Base-by-base conservation (phyloP, 1,140 invertebrate species). In the Idris sp. region DNA sequence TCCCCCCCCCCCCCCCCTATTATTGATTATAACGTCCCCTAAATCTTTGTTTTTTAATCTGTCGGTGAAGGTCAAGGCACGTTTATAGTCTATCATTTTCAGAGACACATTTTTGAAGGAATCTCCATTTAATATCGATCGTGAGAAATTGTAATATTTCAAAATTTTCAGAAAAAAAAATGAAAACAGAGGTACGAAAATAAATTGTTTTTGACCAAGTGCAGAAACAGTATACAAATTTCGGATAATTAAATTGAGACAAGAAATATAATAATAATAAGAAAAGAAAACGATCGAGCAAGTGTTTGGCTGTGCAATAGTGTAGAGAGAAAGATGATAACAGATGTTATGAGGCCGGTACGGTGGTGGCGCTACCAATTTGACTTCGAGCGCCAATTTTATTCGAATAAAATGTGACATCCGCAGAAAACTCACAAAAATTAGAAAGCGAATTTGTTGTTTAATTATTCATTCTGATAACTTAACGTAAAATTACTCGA, bases 221-320 rank as follows among this genome's bases (percentile, higher is more conserved):
- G 2, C 4, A 31, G n/a, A 26, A 31, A 19, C 2, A 11, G 30
- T 26, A 40, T 11, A 33, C 1, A 18, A 38, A 51, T 44, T 41
- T 35, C n/a, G 11, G 31, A 31, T 18, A 15, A 49, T 19, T 26
- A 51, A 72, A 49, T 51, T 11, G 25, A 1, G 33, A 64, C n/a
- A n/a, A n/a, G n/a, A n/a, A n/a, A n/a, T n/a, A n/a, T n/a, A n/a
- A n/a, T n/a, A 26, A 58, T 0, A 25, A 53, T 16, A 54, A 64
- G 53, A 22, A 7, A 59, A 61, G 40, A 68, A 72, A 82, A 77
- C 81, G 83, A 84, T 83, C 79, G 79, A 82, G 79, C 79, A 85
- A 87, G 79, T 84, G 83, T 86, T 83, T 87, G 84, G 85, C 86
- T 87, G 85, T 87, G 84, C 82, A 84, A 83, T 86, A 82, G 83